phyloP scores from a whole-genome alignment of 2,113 vertebrate species.

The Gavia stellata region DNA sequence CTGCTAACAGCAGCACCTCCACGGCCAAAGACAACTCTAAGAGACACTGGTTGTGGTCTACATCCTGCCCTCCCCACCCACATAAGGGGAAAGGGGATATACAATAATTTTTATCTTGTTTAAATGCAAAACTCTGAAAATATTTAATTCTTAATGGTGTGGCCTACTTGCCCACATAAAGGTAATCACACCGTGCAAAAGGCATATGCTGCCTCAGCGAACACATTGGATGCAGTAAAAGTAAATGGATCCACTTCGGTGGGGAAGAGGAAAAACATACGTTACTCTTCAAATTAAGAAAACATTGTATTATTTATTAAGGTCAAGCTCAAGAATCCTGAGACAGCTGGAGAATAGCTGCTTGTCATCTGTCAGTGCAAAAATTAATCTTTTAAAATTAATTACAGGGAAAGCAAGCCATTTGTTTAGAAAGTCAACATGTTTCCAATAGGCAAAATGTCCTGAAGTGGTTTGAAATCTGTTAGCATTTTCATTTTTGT shows the following conservation, averaged over 20 bases:
- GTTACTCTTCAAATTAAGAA: conserved; percentile 18
- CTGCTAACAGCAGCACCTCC: neutral
- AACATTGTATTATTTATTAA: conserved; percentile 16
- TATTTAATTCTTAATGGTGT: neutral
- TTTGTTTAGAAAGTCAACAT: conserved; percentile 32
- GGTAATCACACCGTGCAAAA: neutral
- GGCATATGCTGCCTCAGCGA: neutral
- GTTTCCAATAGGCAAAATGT: neutral
- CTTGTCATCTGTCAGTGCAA: neutral
- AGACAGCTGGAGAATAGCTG: conserved; percentile 8
- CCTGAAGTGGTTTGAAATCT: conserved; percentile 30
- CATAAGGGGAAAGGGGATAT: neutral
- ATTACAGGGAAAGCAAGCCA: conserved; percentile 20
- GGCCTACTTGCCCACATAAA: neutral
- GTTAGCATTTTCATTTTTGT: conserved; percentile 8
- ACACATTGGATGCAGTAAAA: neutral
- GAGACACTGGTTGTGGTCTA: neutral
- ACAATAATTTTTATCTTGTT: neutral
- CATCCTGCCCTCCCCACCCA: no score
- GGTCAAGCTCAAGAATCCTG: conserved; percentile 11
- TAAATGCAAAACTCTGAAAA: neutral
- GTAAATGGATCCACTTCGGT: neutral
- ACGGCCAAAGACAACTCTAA: neutral
- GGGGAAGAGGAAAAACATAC: neutral
- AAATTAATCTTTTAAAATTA: conserved; percentile 35